phyloP scores from a whole-genome alignment of 2,797 vertebrate genomes.

The Myoxocephalus aenaeus region DNA sequence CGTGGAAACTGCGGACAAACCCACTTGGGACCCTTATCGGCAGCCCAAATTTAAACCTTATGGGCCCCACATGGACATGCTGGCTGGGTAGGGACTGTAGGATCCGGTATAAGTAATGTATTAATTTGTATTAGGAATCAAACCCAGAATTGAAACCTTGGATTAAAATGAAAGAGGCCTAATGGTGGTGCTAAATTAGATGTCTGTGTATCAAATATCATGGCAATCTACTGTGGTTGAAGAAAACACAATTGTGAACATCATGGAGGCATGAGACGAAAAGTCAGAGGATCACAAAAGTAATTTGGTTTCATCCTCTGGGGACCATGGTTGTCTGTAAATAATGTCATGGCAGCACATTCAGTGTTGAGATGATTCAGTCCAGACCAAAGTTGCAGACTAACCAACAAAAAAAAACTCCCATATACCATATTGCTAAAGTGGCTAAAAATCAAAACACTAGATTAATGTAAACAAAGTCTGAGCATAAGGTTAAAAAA shows the following conservation, averaged over 20 bases:
- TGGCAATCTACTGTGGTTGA: background rate
- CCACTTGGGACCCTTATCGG: too few species aligned
- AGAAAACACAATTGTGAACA: background rate
- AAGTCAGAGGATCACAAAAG: background rate
- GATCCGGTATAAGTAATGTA: background rate
- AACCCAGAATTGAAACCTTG: background rate
- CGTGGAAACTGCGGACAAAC: too few species aligned
- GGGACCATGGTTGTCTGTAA: background rate
- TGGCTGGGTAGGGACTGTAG: too few species aligned
- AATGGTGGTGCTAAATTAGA: background rate
- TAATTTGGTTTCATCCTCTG: background rate
- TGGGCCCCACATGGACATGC: too few species aligned
- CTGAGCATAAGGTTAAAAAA: slow-evolving; percentile 24
- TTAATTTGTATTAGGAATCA: background rate
- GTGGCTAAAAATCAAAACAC: slow-evolving; percentile 4
- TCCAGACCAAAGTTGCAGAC: background rate
- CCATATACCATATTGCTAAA: background rate
- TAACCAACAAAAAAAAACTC: background rate
- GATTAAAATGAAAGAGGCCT: background rate
- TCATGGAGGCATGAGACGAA: background rate
- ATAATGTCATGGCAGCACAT: background rate
- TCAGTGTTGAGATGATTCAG: background rate
- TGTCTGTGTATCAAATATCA: background rate
- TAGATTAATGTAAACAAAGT: slow-evolving; percentile 22
- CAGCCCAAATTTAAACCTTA: too few species aligned